Percentiles rank a stretch among this genome's conserved stretches.
Evolutionary conservation across 1,140 invertebrate genomes (phyloP).

Genomic region (Colletes gigas): DNA sequence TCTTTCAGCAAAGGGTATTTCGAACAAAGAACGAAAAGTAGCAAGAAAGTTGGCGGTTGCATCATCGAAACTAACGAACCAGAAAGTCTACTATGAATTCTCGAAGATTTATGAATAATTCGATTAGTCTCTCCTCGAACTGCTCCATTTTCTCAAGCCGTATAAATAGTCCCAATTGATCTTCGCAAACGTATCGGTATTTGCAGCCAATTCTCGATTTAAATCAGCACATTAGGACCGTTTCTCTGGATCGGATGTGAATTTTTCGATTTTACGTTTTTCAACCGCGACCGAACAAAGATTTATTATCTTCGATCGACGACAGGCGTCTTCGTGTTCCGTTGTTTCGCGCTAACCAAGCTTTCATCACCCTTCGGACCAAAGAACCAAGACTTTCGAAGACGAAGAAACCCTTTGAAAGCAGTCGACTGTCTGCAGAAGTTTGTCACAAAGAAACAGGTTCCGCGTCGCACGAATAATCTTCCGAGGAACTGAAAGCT

Average conservation of each 20-base stretch:
- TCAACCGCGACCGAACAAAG: background rate
- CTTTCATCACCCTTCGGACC: background rate
- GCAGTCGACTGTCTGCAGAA: background rate
- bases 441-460: conserved; percentile 3
- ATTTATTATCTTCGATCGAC: conserved; percentile 8
- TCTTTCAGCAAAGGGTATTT: too few relatives aligned
- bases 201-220: conserved; percentile 9
- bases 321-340: background rate
- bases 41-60: background rate
- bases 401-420: conserved; percentile 3
- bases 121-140: background rate
- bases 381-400: background rate
- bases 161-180: background rate
- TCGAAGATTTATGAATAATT: background rate
- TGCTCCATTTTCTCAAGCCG: background rate
- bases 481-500: background rate
- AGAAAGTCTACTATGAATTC: background rate
- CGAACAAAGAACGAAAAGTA: background rate
- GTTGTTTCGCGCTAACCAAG: background rate
- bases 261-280: background rate
- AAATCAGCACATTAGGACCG: conserved; percentile 20
- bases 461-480: background rate
- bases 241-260: background rate
- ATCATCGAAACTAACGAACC: background rate
- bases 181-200: background rate